A percentile compares a stretch with the other conserved stretches of the same genome.
Conservation (phyloP, 2,888 invertebrate genomes). For the Brachylomia viminalis region DNA sequence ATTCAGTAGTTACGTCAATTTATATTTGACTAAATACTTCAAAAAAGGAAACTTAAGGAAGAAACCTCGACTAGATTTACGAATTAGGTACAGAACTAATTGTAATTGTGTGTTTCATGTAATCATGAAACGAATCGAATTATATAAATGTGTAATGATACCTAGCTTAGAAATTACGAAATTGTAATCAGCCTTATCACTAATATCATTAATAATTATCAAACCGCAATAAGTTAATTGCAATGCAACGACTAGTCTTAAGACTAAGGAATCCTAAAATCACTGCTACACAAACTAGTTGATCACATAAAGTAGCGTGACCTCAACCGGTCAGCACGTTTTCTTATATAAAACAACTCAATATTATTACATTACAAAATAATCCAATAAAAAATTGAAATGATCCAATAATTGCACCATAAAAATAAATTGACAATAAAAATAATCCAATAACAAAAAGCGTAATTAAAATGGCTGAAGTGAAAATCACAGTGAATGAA, state of each 20-base stretch:
- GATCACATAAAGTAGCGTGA: conserved; percentile 49
- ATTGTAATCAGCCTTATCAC: conserved; percentile 7
- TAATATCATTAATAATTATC: neutral
- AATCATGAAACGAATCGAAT: neutral
- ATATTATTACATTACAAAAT: neutral
- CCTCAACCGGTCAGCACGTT: conserved; percentile 55
- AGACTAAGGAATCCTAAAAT: conserved; percentile 47
- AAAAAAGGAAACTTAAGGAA: neutral
- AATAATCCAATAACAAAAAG: conserved; percentile 20
- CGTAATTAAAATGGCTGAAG: conserved; percentile 66
- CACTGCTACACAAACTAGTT: conserved; percentile 60
- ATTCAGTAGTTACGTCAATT: neutral
- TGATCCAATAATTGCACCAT: neutral
- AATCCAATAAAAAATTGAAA: conserved; percentile 12
- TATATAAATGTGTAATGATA: no score
- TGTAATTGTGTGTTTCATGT: no score
- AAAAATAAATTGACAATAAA: neutral
- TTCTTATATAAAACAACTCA: neutral
- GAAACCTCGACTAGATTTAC: neutral
- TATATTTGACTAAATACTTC: neutral
- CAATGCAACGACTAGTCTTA: conserved; percentile 3
- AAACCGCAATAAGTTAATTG: neutral
- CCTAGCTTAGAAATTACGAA: no score
- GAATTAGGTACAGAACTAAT: neutral
- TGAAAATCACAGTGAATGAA: conserved; percentile 52